phyloP scores from a whole-genome alignment of 2,113 vertebrate genomes.

The Aldabrachelys gigantea region DNA sequence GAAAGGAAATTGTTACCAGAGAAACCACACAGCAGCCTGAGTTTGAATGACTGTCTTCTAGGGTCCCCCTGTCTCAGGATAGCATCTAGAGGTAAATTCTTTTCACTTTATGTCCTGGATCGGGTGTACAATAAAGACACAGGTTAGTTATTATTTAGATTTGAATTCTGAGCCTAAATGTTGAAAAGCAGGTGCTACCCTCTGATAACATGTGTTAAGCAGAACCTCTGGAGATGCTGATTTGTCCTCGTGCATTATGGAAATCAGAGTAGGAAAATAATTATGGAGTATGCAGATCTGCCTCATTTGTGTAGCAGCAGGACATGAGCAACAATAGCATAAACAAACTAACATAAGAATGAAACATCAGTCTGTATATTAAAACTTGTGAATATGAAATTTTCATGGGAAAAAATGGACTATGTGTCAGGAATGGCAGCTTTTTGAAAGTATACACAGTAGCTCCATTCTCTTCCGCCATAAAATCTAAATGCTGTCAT shows the following conservation, averaged over 20 bases:
- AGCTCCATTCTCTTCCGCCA: neutral
- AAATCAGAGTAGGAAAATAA: neutral
- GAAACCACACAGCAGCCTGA: neutral
- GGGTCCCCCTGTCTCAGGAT: neutral
- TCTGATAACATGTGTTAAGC: neutral
- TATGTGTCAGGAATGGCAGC: neutral
- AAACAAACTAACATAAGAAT: neutral
- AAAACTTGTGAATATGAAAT: neutral
- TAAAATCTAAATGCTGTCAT: neutral
- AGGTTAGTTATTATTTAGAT: neutral
- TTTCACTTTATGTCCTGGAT: constrained; percentile 14
- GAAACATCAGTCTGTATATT: neutral
- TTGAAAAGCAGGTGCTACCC: neutral
- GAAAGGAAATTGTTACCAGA: neutral
- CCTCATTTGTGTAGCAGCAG: neutral
- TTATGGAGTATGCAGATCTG: neutral
- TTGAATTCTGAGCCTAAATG: neutral
- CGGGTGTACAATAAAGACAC: neutral
- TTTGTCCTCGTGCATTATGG: neutral
- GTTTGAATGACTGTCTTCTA: neutral
- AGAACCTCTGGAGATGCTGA: neutral
- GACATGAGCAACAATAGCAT: neutral
- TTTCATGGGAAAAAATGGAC: neutral
- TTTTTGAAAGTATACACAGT: neutral
- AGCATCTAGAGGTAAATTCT: neutral